These are phyloP conservation scores for Axea sp. DNA, from an alignment of 2,888 invertebrate species.

Conservation along the genomic window DNA sequence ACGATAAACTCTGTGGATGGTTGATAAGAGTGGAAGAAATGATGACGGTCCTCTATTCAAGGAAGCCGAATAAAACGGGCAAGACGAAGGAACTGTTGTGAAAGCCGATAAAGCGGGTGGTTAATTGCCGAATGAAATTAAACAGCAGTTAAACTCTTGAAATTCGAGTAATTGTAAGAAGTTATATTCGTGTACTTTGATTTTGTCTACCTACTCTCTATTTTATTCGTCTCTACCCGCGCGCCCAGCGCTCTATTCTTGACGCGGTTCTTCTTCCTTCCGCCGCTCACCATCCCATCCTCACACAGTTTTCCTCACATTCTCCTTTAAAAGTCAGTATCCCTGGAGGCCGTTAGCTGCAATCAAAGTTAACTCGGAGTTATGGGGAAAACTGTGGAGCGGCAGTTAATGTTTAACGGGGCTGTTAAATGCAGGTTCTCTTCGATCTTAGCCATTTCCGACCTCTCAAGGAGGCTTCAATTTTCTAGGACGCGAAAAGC, in stretches of 20 bases:
- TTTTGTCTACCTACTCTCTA: slow-evolving; percentile 60
- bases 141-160: slow-evolving; percentile 76
- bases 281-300: slow-evolving; percentile 53
- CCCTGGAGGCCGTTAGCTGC: slow-evolving; percentile 76
- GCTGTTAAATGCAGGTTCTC: slow-evolving; percentile 75
- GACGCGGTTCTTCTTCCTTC: slow-evolving; percentile 48
- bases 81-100: slow-evolving; percentile 63
- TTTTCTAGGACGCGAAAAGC: slow-evolving; percentile 58
- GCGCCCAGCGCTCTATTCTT: slow-evolving; percentile 40
- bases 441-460: slow-evolving; percentile 62
- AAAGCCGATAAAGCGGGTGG: slow-evolving; percentile 71
- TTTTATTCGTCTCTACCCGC: slow-evolving; percentile 45
- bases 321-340: slow-evolving; percentile 71
- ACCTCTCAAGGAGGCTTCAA: slow-evolving; percentile 61
- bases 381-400: slow-evolving; percentile 75
- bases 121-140: slow-evolving; percentile 78
- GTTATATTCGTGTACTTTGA: slow-evolving; percentile 71
- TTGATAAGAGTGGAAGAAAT: slow-evolving; percentile 31
- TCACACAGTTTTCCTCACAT: slow-evolving; percentile 60
- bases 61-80: slow-evolving; percentile 22
- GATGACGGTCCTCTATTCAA: slow-evolving; percentile 18
- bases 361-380: slow-evolving; percentile 78
- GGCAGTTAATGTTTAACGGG: slow-evolving; percentile 78
- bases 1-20: slow-evolving; percentile 17
- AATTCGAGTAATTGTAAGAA: slow-evolving; percentile 77